Base-by-base conservation (phyloP, 2,888 invertebrate species). In the Papilio demoleus region DNA sequence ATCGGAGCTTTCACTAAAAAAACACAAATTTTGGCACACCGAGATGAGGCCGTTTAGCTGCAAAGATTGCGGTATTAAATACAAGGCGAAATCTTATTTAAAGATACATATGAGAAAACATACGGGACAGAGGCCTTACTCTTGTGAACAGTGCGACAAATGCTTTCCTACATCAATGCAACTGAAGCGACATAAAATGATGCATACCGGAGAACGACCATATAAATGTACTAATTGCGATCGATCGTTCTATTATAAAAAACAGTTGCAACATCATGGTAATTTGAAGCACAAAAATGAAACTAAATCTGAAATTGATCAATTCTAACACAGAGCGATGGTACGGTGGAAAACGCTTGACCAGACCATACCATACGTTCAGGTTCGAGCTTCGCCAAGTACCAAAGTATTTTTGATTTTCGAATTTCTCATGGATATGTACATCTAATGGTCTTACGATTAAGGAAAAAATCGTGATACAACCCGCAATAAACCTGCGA, bases 11-110 rank as follows among this genome's bases (percentile, higher is more conserved):
- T 34, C 59, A 0, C 74, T 87, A n/a, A 79, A 77, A n/a, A 50
- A 58, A 2, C 88, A 88, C 56, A 77, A 79, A 78, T 76, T 81
- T 53, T 83, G 79, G 80, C 88, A 88, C 61, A 77, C 77, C 1
- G 79, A 78, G 0, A 80, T 81, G 14, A 73, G 81, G 14, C 87
- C 87, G 0, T 76, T 74, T 53, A 67, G 60, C 0, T 88, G 88
- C 68, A 72, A 81, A 31, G 47, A 79, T 0, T 88, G 88, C 67
- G 81, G 79, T 0, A 50, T 67, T 3, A 77, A 78, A 17, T 88
- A 80, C 65, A 88, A 87, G 73, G 75, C 77, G 0, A 87, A 83
- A 62, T 59, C 74, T 2, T 74, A 78, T 1, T 70, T 87, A 19
- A 79, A 71, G 17, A 62, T 79, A 0, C 88, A 88, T 36, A 72